Base-by-base conservation (phyloP, 2,797 vertebrate genomes). In the Myotis pilosus region DNA sequence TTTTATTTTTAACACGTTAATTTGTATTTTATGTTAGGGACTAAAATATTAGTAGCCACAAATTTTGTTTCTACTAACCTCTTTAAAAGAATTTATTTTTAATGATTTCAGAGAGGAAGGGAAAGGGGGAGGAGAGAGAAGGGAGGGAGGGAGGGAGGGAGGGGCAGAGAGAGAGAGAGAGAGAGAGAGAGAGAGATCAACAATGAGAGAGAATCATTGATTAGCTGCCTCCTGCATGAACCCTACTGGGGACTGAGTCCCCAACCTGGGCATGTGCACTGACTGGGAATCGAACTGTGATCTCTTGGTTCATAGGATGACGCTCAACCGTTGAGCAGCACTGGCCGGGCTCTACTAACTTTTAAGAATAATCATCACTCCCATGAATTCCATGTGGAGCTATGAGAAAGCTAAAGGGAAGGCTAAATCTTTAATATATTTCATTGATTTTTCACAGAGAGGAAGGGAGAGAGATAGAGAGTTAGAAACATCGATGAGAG, bases 291-390 rank as follows among this genome's bases (percentile, higher is more conserved):
- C 0, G 2, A 64, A 64, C 62, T n/a, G 30, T 64, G 62, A 64
- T 15, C 30, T 30, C 30, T 64, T n/a, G 1, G 30, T n/a, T 30
- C 62, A 64, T n/a, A 30, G 62, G 30, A 6, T n/a, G 13, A 64
- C 6, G 28, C 13, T 64, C 60, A 64, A 64, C 30, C 62, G n/a
- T n/a, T 64, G 30, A n/a, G 30, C 62, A 16, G 15, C 62, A 64
- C 62, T 64, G 60, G 60, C 60, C 28, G 15, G 30, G 72, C 66
- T 88, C 87, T 47, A n/a, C 23, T 49, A 75, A 51, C 25, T 55
- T 94, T 72, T 64, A 97, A 94, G 16, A 62, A 76, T 51, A 62
- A n/a, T 86, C 76, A 94, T 86, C 88, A 96, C 80, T 78, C 23
- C 68, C 38, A 62, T 7, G 13, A 94, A 95, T 75, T 53, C 44